Evolutionary conservation across 2,888 invertebrate genomes (phyloP), one percentile per base, ranked within the genome.

Genomic region (Melipona bicolor): DNA sequence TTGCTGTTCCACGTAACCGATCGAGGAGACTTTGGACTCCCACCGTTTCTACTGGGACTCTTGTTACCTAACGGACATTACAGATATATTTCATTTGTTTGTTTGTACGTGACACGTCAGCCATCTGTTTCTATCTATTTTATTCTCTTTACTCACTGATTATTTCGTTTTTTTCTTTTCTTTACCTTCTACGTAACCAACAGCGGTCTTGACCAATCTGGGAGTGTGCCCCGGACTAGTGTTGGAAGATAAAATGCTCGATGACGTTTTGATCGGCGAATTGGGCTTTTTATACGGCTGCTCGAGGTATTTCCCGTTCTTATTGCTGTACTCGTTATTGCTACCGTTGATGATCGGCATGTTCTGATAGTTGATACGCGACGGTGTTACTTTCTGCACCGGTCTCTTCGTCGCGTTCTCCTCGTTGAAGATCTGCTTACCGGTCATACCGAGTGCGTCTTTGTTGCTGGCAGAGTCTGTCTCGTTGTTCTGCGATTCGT

Each of bases 301-400:
- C 65, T 95, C 94, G 65, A 92, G 90, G 78, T 91, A 91, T 61
- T 93, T 93, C 62, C 93, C 92, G 80, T 92, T 94, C 79, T 94
- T 93, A 81, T 91, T 90, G 72, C 90, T 90, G 85, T 93, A 91
- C 79, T 94, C 94, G 83, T 92, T 92, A 81, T 92, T 93, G 77
- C 92, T 93, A 36, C 93, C 94, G 69, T 94, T 94, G 54, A 93
- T 91, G 54, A 93, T 90, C 27, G 91, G 88, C 1, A 92, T 91
- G 65, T 92, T 94, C 81, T 93, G 93, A 84, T 94, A 94, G 70
- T 91, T 95, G 91, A 97, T 97, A 88, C 97, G 95, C n/a, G 97
- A 97, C 3, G 97, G 97, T 52, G 96, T 96, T 13, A 97, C 97
- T 95, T 97, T 97, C 93, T 97, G 97, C 36, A 97, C 96, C 13